Base-by-base conservation (phyloP, 2,113 vertebrate genomes). In the Fregata magnificens region DNA sequence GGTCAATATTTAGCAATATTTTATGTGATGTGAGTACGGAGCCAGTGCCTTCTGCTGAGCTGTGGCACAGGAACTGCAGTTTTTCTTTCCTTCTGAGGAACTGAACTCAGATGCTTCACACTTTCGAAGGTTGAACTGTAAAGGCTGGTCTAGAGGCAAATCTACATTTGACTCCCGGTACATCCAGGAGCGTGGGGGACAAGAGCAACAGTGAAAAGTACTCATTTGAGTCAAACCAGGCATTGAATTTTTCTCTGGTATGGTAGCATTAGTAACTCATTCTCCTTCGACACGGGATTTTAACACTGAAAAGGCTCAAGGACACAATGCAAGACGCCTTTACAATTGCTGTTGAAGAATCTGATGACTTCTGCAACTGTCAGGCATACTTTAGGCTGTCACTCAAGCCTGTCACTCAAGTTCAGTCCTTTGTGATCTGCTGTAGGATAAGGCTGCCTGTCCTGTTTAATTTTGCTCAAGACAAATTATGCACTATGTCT, bases 401-500 rank as follows among this genome's bases (percentile, higher is more conserved):
- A 73, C 31, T 95, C 91, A 82, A 71, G 38, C 42, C 88, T 87
- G 80, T 69, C 92, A 92, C 13, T 90, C 82, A 86, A 66, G 14
- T 76, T 84, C 73, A 82, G 49, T 61, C 53, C 49, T 95, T 94
- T 95, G 84, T 89, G 72, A 88, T 74, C 55, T 74, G 16, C 94
- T 74, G 38, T 42, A 79, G 61, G 44, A 88, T 79, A 84, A 84
- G 80, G 47, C 73, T 86, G 59, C 56, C 47, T 86, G 50, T 84
- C 65, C 65, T 84, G 13, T 40, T 89, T 86, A 61, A 95, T 95
- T 93, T 69, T 79, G 40, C 73, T 95, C 52, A 84, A 73, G 86
- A 95, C 67, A 93, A 93, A 96, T 95, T 86, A 92, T 52, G 52
- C 44, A 56, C 56, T 74, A 15, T 74, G 47, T 63, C 89, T 84